These are phyloP conservation scores for Chaetodon trifascialis DNA, from an alignment of 2,113 vertebrate genomes.

Conservation along the genomic window DNA sequence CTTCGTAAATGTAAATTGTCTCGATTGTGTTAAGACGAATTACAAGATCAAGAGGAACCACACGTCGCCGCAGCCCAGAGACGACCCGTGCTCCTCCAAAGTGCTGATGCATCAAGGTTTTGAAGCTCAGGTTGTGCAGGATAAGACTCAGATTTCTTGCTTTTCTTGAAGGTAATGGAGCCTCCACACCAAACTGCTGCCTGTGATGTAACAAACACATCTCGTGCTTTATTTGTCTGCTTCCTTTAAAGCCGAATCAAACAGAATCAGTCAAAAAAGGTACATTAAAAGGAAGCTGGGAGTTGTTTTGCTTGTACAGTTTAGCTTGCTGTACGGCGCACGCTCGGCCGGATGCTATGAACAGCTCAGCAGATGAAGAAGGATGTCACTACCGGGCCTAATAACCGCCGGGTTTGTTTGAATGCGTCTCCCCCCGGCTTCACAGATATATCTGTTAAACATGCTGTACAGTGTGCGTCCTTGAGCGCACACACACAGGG, in stretches of 20 bases:
- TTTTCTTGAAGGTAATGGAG: slow-evolving; percentile 20
- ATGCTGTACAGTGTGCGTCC: slow-evolving; percentile 48
- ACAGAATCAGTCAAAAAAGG: slow-evolving; percentile 60
- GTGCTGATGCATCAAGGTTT: slow-evolving; percentile 16
- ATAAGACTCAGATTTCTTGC: slow-evolving; percentile 2
- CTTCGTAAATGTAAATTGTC: slow-evolving; percentile 13
- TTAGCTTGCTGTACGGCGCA: slow-evolving; percentile 33
- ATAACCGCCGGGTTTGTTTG: slow-evolving; percentile 30
- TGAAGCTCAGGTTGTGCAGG: neutral
- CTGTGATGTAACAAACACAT: slow-evolving; percentile 45
- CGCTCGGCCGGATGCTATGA: slow-evolving; percentile 49
- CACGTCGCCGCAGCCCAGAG: neutral
- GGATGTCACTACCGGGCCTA: slow-evolving; percentile 41
- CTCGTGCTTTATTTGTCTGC: slow-evolving; percentile 63
- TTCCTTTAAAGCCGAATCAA: slow-evolving; percentile 57
- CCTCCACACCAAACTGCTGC: neutral
- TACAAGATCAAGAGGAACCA: neutral
- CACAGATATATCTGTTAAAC: slow-evolving; percentile 34
- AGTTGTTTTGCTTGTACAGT: slow-evolving; percentile 51
- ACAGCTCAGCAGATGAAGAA: slow-evolving; percentile 45
- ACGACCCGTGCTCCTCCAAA: neutral
- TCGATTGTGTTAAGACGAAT: slow-evolving; percentile 16
- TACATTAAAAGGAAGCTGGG: slow-evolving; percentile 34
- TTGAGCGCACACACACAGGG: slow-evolving; percentile 42
- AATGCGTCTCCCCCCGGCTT: slow-evolving; percentile 10